Conservation (phyloP, 1,140 invertebrate genomes). For the Meloidogyne hapla region DNA sequence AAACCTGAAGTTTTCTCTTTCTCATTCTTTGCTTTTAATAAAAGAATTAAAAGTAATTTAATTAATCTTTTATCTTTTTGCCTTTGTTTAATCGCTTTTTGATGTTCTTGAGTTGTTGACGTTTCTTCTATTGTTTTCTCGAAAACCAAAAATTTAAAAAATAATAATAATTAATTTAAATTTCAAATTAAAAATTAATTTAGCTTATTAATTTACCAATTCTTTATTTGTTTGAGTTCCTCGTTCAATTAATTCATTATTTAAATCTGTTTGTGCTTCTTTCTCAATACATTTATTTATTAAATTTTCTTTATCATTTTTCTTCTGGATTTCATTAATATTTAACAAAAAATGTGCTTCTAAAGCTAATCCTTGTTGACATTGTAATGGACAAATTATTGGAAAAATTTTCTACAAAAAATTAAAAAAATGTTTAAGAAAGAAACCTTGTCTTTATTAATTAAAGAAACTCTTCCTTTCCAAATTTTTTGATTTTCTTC, state of each 20-base stretch:
- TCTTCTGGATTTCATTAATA: neutral
- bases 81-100: neutral
- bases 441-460: neutral
- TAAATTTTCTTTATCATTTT: neutral
- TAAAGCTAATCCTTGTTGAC: neutral
- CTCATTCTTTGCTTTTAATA: neutral
- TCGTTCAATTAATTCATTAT: neutral
- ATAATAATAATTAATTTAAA: no score
- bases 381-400: neutral
- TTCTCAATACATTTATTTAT: neutral
- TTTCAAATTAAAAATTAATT: no score
- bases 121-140: neutral
- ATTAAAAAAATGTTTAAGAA: neutral
- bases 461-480: neutral
- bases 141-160: neutral
- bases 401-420: neutral
- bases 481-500: neutral
- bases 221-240: slow-evolving; percentile 2
- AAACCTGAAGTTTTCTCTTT: neutral
- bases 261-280: neutral
- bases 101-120: neutral
- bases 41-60: neutral
- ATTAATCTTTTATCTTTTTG: neutral
- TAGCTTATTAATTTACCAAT: neutral
- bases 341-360: neutral